Conservation (phyloP, 2,797 vertebrate genomes). For the Poeciliopsis turneri region DNA sequence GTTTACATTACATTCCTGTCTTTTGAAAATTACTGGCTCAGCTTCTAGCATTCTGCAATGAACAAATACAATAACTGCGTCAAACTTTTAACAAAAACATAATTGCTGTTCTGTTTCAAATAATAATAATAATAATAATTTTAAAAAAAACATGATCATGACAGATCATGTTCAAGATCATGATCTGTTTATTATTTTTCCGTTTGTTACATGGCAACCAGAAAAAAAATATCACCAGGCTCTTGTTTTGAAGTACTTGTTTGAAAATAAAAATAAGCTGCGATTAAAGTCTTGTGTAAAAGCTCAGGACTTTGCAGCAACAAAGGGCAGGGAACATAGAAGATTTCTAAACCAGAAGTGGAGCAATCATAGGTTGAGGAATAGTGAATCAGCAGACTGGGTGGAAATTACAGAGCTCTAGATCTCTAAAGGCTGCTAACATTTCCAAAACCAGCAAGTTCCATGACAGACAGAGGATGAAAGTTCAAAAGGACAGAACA, state of each 20-base stretch:
- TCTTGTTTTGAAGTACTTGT: not conserved
- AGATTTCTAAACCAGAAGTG: not conserved
- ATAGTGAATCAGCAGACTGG: not conserved
- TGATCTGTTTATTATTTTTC: not conserved
- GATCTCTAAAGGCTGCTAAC: not conserved
- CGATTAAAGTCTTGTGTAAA: not conserved
- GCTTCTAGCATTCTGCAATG: not conserved
- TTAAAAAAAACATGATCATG: not conserved
- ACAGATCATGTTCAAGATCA: too few relatives aligned
- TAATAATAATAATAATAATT: not conserved
- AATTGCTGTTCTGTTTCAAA: not conserved
- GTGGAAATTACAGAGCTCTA: not conserved
- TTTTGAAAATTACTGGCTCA: not conserved
- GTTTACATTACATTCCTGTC: not conserved
- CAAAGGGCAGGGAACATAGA: not conserved
- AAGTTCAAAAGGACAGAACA: not conserved
- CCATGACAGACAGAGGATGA: not conserved
- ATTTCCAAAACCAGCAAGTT: not conserved
- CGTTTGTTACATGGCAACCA: not conserved
- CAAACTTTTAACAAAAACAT: not conserved
- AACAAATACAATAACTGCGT: not conserved
- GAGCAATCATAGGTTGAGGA: not conserved
- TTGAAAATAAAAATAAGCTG: not conserved
- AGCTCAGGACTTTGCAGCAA: not conserved
- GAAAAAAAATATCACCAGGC: not conserved